phyloP scores from a whole-genome alignment of 2,797 vertebrate species.

The Chlorospingus semifuscus region DNA sequence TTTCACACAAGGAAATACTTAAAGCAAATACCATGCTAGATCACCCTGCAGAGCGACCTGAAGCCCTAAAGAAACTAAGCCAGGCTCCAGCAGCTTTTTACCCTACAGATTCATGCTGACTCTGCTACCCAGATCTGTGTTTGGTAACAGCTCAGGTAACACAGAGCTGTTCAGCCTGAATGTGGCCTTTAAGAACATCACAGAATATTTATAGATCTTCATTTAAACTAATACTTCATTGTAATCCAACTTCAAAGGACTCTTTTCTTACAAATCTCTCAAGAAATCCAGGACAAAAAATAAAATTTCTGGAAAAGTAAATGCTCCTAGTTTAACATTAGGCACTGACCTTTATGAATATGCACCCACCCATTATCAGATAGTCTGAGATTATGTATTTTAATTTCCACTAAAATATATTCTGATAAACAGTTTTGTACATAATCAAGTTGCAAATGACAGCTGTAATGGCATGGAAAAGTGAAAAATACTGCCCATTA shows the following conservation, averaged over 20 bases:
- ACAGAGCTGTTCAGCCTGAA: not conserved
- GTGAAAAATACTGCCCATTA: not conserved
- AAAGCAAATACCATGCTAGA: not conserved
- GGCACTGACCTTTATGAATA: not conserved
- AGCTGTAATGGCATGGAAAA: not conserved
- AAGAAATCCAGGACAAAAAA: not conserved
- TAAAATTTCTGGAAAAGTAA: not conserved
- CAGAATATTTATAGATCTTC: not conserved
- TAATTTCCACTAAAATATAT: not conserved
- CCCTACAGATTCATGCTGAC: not conserved
- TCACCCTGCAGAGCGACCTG: not conserved
- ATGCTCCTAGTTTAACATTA: not conserved
- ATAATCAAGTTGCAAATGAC: not conserved
- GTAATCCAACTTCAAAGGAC: not conserved
- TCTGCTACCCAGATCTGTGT: not conserved
- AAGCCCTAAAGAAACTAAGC: not conserved
- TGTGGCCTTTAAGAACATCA: not conserved
- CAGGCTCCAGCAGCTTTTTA: not conserved
- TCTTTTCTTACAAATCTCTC: not conserved
- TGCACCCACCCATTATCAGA: not conserved
- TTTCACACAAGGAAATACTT: not conserved
- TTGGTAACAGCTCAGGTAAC: not conserved
- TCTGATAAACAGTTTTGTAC: not conserved
- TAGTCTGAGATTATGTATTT: not conserved
- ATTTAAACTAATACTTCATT: not conserved